Evolutionary conservation across 2,888 invertebrate species (phyloP).

Genomic region (Balanococcus diminutus): DNA sequence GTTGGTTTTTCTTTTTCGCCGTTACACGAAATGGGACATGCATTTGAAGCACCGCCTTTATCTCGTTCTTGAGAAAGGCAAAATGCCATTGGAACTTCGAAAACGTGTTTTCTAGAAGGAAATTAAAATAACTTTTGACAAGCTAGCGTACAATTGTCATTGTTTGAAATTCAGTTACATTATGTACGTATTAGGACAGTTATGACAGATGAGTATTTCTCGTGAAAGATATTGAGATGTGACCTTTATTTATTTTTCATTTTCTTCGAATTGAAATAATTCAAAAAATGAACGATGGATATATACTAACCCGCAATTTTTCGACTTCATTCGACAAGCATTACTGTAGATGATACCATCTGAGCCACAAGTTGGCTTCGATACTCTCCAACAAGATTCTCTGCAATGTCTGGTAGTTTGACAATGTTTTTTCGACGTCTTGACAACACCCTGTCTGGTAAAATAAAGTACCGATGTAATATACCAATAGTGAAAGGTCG

Average conservation of each 20-base stretch:
- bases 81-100: conserved; percentile 89
- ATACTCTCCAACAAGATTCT: conserved; percentile 88
- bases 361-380: conserved; percentile 86
- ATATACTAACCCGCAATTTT: conserved; percentile 80
- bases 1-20: conserved; percentile 74
- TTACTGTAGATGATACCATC: conserved; percentile 88
- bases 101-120: conserved; percentile 82
- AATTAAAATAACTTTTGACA: too few relatives aligned
- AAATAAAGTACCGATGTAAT: conserved; percentile 51
- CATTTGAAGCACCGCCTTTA: conserved; percentile 66
- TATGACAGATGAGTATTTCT: too few relatives aligned
- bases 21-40: conserved; percentile 76
- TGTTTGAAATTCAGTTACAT: too few relatives aligned
- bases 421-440: conserved; percentile 87
- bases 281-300: neutral
- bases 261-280: neutral
- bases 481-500: neutral
- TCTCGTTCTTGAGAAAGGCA: conserved; percentile 79
- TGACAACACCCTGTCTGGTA: conserved; percentile 80
- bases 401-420: conserved; percentile 89
- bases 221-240: too few relatives aligned
- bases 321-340: conserved; percentile 88
- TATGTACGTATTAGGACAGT: too few relatives aligned
- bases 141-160: neutral
- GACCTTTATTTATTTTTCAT: too few relatives aligned